Conservation (phyloP, 2,797 vertebrate genomes). For the Sternotherus odoratus region DNA sequence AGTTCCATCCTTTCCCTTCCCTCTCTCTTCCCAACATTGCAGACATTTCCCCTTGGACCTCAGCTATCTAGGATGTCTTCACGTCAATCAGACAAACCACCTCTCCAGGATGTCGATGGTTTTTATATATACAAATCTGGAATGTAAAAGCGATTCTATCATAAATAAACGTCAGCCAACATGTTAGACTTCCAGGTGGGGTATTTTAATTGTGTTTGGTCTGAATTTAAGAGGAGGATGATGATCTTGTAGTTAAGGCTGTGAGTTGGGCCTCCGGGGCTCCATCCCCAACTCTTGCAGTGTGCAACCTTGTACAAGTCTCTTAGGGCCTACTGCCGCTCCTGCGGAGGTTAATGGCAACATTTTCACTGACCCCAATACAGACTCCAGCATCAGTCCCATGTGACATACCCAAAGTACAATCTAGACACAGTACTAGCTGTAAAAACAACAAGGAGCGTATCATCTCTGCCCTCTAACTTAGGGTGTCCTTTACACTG, state of each 20-base stretch:
- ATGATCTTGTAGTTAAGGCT: fast-evolving
- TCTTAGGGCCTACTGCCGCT: not conserved
- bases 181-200: not conserved
- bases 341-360: not conserved
- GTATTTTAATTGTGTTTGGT: not conserved
- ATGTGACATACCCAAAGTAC: not conserved
- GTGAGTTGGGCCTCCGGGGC: not conserved
- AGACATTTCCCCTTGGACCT: not conserved
- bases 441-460: not conserved
- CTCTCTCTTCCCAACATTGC: not conserved
- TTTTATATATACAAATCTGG: not conserved
- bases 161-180: not conserved
- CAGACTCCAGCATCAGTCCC: not conserved
- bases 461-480: not conserved
- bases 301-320: not conserved
- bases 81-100: not conserved
- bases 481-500: not conserved
- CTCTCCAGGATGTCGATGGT: not conserved
- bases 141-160: not conserved
- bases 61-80: not conserved
- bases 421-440: not conserved
- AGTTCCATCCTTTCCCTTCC: not conserved
- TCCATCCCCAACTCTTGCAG: not conserved
- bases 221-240: not conserved
- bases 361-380: not conserved